These are phyloP conservation scores for Agapornis canus DNA, from an alignment of 2,797 vertebrate species.

Conservation along the genomic window DNA sequence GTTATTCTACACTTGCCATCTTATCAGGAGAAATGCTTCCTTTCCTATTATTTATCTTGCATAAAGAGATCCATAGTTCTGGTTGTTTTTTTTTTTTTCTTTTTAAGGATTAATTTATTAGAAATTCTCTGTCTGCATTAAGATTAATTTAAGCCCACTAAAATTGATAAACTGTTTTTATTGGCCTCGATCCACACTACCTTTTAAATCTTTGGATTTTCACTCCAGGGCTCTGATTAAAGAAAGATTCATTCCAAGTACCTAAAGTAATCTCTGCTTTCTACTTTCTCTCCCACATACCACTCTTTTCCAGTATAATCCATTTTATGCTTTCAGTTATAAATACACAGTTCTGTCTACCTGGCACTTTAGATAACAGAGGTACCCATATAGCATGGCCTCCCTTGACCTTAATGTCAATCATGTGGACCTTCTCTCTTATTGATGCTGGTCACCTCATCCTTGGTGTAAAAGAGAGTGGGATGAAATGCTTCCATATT, in stretches of 20 bases:
- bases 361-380: constrained; percentile 43
- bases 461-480: neutral
- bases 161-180: constrained; percentile 46
- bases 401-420: neutral
- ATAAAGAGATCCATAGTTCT: neutral
- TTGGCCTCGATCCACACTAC: neutral
- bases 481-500: neutral
- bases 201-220: constrained; percentile 53
- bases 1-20: constrained; percentile 35
- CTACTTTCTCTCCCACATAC: neutral
- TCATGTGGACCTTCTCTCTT: neutral
- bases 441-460: neutral
- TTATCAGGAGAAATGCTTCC: constrained; percentile 6
- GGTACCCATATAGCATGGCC: neutral
- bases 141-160: constrained; percentile 43
- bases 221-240: constrained; percentile 1
- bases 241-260: constrained; percentile 35
- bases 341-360: constrained; percentile 20
- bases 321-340: constrained; percentile 40
- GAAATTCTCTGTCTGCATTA: constrained; percentile 39
- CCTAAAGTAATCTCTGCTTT: constrained; percentile 46
- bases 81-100: neutral
- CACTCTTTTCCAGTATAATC: constrained; percentile 34
- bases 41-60: constrained; percentile 21
- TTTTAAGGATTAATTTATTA: constrained; percentile 44